Evolutionary conservation across 1,140 invertebrate species (phyloP).

Genomic region (Achatina immaculata): DNA sequence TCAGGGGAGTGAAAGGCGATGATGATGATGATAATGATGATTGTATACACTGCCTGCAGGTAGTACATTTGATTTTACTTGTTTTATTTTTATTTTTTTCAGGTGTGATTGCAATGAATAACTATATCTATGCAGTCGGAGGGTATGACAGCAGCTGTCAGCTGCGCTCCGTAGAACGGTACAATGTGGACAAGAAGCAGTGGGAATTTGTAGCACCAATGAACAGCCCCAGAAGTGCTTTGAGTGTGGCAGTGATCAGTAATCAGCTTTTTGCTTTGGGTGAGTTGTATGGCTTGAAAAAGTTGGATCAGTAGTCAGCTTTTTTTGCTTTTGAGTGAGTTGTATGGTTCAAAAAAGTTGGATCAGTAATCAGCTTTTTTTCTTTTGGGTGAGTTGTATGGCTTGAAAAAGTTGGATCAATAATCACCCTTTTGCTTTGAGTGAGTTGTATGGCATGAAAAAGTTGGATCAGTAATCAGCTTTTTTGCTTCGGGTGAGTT

Average conservation of each 20-base stretch:
- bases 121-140: slow-evolving; percentile 69
- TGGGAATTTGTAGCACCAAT: slow-evolving; percentile 66
- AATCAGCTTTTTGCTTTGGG: slow-evolving; percentile 21
- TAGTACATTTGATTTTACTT: too few relatives aligned
- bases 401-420: too few relatives aligned
- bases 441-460: not conserved
- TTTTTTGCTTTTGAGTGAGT: not conserved
- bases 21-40: too few relatives aligned
- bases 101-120: slow-evolving; percentile 57
- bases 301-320: slow-evolving; percentile 16
- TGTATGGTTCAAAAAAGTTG: slow-evolving; percentile 14
- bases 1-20: too few relatives aligned
- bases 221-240: slow-evolving; percentile 27
- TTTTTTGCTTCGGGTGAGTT: slow-evolving; percentile 4
- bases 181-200: slow-evolving; percentile 59
- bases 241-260: slow-evolving; percentile 29
- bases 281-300: slow-evolving; percentile 5
- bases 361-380: not conserved
- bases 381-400: slow-evolving; percentile 5
- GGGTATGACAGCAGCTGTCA: slow-evolving; percentile 69
- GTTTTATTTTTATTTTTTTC: not conserved
- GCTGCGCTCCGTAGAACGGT: slow-evolving; percentile 68
- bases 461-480: not conserved
- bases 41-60: too few relatives aligned
- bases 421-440: too few relatives aligned